Evolutionary conservation across 1,140 invertebrate genomes (phyloP), one percentile per base, ranked within the genome.

Genomic region (Mercenaria mercenaria): DNA sequence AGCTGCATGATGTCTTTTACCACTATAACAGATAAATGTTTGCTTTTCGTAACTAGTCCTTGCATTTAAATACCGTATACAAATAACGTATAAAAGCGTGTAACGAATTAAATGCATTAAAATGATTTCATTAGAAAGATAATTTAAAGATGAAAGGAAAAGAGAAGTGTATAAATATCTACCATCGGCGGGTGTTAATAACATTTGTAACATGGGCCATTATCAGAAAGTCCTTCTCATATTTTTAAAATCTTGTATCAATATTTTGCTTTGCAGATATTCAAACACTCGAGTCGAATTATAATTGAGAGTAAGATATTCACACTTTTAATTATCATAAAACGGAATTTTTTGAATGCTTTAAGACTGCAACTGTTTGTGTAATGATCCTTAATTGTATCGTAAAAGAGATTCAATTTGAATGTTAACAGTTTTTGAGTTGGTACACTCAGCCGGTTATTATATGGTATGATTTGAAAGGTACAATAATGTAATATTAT

Each of bases 181-280:
- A 43, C 39, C 47, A 43, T 50, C 39, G 13, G 23, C n/a, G 41
- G 41, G 26, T 29, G 11, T 43, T 20, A 76, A 76, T 50, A 43
- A 43, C 26, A 76, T n/a, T 76, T 43, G 72, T 76, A 43, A 76
- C 72, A 76, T 43, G 39, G 39, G 1, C 15, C 26, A n/a, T 29
- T 43, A 29, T 29, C 0, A 41, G 13, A 76, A 76, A 43, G n/a
- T 20, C n/a, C 72, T 76, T 76, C n/a, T 50, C 37, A 29, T 23
- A 18, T 47, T 13, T 41, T 29, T 2, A 50, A 76, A 47, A 50
- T n/a, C n/a, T 76, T 47, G 39, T 76, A 26, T 76, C 39, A 76
- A 76, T 76, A 76, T 76, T 76, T 76, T 76, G 23, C 39, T 76
- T 64, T 76, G 72, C 41, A 50, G 41, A 29, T n/a, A 47, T 4